Evolutionary conservation across 2,888 invertebrate species (phyloP).

Genomic region (Amorpha juglandis): DNA sequence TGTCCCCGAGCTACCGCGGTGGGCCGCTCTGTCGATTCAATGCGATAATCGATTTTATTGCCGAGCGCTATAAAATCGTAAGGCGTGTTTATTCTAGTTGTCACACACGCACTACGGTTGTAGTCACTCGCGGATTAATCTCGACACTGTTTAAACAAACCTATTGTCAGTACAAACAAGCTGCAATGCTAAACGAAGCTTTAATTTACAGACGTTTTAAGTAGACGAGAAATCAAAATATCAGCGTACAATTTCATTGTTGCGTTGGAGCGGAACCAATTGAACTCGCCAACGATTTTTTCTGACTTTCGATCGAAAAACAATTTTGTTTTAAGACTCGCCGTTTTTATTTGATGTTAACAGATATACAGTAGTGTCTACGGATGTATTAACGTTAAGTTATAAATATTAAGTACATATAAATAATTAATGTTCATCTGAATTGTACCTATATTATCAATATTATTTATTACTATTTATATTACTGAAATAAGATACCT

Average conservation of each 20-base stretch:
- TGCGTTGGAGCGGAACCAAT: not conserved
- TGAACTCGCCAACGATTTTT: not conserved
- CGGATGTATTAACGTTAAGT: too few relatives aligned
- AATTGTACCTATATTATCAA: not conserved
- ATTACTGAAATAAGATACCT: not conserved
- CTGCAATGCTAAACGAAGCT: not conserved
- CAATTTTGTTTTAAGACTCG: not conserved
- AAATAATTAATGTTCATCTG: too few relatives aligned
- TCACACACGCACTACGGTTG: slow-evolving; percentile 56
- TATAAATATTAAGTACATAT: too few relatives aligned
- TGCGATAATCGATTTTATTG: slow-evolving; percentile 76
- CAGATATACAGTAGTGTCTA: too few relatives aligned
- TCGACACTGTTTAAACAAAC: slow-evolving; percentile 57
- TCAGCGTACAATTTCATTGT: not conserved
- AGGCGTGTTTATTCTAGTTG: slow-evolving; percentile 62
- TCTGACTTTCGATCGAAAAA: not conserved
- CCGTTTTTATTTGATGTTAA: not conserved
- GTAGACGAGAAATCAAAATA: not conserved
- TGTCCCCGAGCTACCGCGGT: slow-evolving; percentile 61
- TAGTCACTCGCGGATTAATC: slow-evolving; percentile 63
- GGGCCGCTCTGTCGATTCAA: slow-evolving; percentile 55
- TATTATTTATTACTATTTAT: not conserved
- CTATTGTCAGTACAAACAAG: too few relatives aligned
- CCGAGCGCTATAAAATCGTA: slow-evolving; percentile 67
- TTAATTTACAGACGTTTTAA: not conserved